A percentile compares a stretch with the other conserved stretches of the same genome.
phyloP scores from a whole-genome alignment of 1,140 invertebrate species.

The Cydia amplana region DNA sequence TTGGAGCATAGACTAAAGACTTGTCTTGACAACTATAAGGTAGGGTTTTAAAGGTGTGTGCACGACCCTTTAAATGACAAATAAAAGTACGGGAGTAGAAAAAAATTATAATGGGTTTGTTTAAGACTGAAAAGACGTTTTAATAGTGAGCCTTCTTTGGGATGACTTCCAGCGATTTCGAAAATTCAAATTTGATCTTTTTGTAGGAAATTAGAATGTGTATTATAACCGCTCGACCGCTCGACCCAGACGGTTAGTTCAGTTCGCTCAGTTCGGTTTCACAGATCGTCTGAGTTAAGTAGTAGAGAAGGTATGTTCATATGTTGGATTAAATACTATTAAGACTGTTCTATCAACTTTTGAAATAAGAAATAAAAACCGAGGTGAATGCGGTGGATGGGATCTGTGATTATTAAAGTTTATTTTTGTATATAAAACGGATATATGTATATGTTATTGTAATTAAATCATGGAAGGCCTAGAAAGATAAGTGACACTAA shows the following conservation, averaged over 20 bases:
- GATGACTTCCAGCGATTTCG: not conserved
- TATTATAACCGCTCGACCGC: not conserved
- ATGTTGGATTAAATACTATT: slow-evolving; percentile 1
- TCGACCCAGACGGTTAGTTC: too few relatives aligned
- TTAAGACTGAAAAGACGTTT: not conserved
- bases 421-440: not conserved
- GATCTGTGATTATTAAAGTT: slow-evolving; percentile 21
- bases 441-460: not conserved
- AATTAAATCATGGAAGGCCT: not conserved
- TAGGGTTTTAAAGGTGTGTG: too few relatives aligned
- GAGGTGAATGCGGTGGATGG: slow-evolving; percentile 1
- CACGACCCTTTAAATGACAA: too few relatives aligned
- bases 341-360: slow-evolving; percentile 3
- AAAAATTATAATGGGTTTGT: not conserved
- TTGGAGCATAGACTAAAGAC: too few relatives aligned
- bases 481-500: not conserved
- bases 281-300: too few relatives aligned
- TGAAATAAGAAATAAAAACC: not conserved
- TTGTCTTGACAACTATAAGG: too few relatives aligned
- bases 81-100: too few relatives aligned
- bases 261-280: too few relatives aligned
- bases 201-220: not conserved
- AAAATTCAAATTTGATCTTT: not conserved
- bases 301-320: not conserved
- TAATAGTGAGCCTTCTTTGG: not conserved